A percentile compares a stretch with the other conserved stretches of the same genome.
Conservation (phyloP, 2,888 invertebrate genomes). For the Caradrina kadenii region DNA sequence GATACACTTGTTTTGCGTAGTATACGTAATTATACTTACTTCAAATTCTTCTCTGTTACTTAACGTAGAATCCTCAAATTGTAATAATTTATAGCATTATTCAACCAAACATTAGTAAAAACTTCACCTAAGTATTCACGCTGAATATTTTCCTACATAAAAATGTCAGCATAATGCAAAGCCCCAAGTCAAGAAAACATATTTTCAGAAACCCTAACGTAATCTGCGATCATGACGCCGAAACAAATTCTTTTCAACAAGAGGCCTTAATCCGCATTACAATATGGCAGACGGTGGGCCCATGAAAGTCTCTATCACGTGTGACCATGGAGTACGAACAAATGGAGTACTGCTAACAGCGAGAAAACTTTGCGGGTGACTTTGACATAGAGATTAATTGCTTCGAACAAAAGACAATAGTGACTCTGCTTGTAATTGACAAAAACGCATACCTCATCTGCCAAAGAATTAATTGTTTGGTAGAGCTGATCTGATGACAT, state of each 20-base stretch:
- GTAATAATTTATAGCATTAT: not conserved
- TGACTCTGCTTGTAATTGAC: not conserved
- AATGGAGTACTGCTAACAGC: slow-evolving; percentile 13
- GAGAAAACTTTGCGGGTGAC: not conserved
- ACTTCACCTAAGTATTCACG: not conserved
- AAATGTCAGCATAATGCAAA: not conserved
- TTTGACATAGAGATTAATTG: not conserved
- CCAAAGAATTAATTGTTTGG: too few relatives aligned
- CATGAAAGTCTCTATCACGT: slow-evolving; percentile 28
- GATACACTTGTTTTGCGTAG: too few relatives aligned
- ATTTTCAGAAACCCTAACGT: slow-evolving; percentile 41
- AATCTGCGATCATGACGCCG: slow-evolving; percentile 47
- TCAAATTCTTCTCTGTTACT: too few relatives aligned
- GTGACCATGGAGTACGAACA: not conserved
- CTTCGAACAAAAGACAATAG: not conserved
- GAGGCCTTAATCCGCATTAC: slow-evolving; percentile 57
- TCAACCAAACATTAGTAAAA: not conserved
- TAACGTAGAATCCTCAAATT: too few relatives aligned
- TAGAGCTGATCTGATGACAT: not conserved
- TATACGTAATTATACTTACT: too few relatives aligned
- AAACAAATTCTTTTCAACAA: slow-evolving; percentile 57
- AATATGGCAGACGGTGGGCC: slow-evolving; percentile 48
- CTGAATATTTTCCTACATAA: not conserved
- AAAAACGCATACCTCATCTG: not conserved
- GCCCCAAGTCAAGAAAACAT: slow-evolving; percentile 27